Evolutionary conservation across 1,140 invertebrate species (phyloP), one percentile per base, ranked within the genome.

Genomic region (Pseudomyrmex gracilis): DNA sequence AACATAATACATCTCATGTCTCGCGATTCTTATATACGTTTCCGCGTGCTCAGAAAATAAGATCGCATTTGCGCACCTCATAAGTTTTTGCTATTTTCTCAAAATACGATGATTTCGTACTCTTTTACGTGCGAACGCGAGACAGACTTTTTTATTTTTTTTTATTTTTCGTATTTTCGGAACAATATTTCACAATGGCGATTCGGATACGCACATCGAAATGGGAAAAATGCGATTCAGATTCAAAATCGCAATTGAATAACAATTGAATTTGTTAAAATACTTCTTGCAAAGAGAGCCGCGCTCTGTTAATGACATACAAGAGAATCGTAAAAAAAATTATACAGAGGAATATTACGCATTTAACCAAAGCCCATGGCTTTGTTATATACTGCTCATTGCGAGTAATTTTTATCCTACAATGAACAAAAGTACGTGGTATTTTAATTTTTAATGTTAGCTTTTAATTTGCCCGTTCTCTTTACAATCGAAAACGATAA

Each of bases 231-330:
- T 45, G 45, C 58, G 34, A 66, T 76, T 53, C 22, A 55, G 15
- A 34, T 17, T 22, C 34, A 57, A 77, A 55, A n/a, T 12, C 10
- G 22, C 58, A 17, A 34, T 34, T 34, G 5, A 34, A 34, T 34
- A 0, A 43, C 49, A 45, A 67, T 85, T 73, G 53, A 61, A 60
- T 67, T 74, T 63, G 17, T 60, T 57, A 43, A 55, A 67, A 68
- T 68, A 13, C 22, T 68, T 63, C n/a, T 53, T 57, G 34, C 60
- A 17, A 61, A 45, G n/a, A 12, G 1, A 67, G n/a, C 63, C 3
- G 43, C 15, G n/a, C n/a, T 55, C n/a, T 55, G 58, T 12, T 47
- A 24, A 10, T 24, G 17, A 55, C 57, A 53, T 13, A 10, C 2
- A 51, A 22, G 22, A 15, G 43, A 2, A 15, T 51, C 17, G 10